A percentile compares a stretch with the other conserved stretches of the same genome.
Evolutionary conservation across 2,113 vertebrate species (phyloP).

Genomic region (Xenopus tropicalis): UCB_Xtro_10.0 CM004444.2:35783001-35783500

Average conservation of each 20-base stretch:
- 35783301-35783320: background rate
- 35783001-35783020: too few species aligned
- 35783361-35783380: constrained; percentile 15
- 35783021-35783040: too few species aligned
- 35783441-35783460: constrained; percentile 43
- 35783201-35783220: background rate
- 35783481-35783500: constrained; percentile 28
- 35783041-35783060: too few species aligned
- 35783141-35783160: too few species aligned
- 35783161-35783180: too few species aligned
- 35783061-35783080: too few species aligned
- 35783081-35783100: too few species aligned
- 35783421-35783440: constrained; percentile 43
- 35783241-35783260: background rate
- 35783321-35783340: background rate
- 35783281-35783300: background rate
- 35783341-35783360: constrained; percentile 12
- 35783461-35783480: constrained; percentile 29
- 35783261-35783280: background rate
- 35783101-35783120: too few species aligned
- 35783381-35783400: constrained; percentile 21
- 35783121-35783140: too few species aligned
- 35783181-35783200: too few species aligned
- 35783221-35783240: background rate
- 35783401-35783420: constrained; percentile 22